Conservation (phyloP, 2,113 vertebrate species). For the Oenanthe melanoleuca region DNA sequence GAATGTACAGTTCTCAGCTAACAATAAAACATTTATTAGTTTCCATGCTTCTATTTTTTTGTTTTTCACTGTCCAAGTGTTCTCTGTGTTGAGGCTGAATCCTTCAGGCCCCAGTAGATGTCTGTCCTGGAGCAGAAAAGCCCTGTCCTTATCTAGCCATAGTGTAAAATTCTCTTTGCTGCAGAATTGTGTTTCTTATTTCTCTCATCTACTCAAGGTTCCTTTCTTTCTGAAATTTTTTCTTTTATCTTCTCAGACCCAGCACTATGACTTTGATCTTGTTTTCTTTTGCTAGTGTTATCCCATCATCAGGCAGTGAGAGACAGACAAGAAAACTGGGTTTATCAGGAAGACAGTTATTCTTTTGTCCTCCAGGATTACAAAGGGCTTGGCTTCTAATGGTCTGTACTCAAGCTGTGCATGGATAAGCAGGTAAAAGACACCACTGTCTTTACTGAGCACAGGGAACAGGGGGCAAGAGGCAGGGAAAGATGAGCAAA, state of each 20-base stretch:
- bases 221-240: not conserved
- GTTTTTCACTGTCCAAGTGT: not conserved
- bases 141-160: not conserved
- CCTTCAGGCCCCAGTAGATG: not conserved
- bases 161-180: not conserved
- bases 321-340: not conserved
- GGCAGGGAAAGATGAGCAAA: not conserved
- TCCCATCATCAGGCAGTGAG: not conserved
- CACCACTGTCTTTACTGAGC: not conserved
- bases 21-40: not conserved
- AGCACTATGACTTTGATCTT: not conserved
- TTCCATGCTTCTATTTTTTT: not conserved
- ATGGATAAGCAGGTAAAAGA: not conserved
- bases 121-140: not conserved
- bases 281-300: not conserved
- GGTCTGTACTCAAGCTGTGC: not conserved
- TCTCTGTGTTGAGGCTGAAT: conserved; percentile 20
- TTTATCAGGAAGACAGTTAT: not conserved
- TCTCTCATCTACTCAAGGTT: not conserved
- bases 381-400: not conserved
- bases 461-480: not conserved
- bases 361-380: not conserved
- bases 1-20: not conserved
- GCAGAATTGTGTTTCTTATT: not conserved
- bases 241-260: not conserved